Evolutionary conservation across 2,113 vertebrate genomes (phyloP).

Genomic region (Seriola quinqueradiata): DNA sequence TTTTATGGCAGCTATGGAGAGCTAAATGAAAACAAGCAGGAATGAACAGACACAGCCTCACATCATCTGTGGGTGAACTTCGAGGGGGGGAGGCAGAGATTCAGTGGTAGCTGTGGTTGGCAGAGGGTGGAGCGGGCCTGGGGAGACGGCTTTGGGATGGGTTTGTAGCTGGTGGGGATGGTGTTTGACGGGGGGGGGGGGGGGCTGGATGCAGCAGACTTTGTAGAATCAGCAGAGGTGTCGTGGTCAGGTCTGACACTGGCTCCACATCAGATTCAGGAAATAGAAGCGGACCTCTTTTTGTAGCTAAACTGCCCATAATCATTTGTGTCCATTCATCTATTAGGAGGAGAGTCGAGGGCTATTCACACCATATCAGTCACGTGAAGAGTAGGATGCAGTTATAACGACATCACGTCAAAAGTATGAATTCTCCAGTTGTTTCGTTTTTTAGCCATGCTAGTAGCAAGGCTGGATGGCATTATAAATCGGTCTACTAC

Average conservation of each 20-base stretch:
- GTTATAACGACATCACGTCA: neutral
- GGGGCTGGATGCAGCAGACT: constrained; percentile 29
- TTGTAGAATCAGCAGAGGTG: constrained; percentile 51
- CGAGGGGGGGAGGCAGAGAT: constrained; percentile 1
- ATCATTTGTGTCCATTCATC: constrained; percentile 31
- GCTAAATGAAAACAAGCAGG: constrained; percentile 69
- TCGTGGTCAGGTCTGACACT: constrained; percentile 37
- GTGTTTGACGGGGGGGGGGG: constrained; percentile 32
- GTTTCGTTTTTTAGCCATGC: too few species aligned
- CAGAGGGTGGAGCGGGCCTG: constrained; percentile 28
- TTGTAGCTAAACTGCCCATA: constrained; percentile 3
- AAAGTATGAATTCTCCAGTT: neutral
- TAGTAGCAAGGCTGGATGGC: too few species aligned
- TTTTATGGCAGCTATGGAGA: constrained; percentile 56
- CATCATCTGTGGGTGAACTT: constrained; percentile 24
- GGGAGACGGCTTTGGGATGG: constrained; percentile 45
- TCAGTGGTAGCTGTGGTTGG: constrained; percentile 41
- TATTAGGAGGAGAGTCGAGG: neutral
- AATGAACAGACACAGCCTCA: constrained; percentile 34
- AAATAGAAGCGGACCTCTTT: constrained; percentile 26
- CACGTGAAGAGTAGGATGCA: neutral
- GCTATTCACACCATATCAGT: neutral
- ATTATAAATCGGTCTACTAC: too few species aligned
- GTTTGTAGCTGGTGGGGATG: constrained; percentile 37
- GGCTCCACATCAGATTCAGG: constrained; percentile 28